phyloP scores from a whole-genome alignment of 2,113 vertebrate genomes.

The Neolamprologus devosi region DNA sequence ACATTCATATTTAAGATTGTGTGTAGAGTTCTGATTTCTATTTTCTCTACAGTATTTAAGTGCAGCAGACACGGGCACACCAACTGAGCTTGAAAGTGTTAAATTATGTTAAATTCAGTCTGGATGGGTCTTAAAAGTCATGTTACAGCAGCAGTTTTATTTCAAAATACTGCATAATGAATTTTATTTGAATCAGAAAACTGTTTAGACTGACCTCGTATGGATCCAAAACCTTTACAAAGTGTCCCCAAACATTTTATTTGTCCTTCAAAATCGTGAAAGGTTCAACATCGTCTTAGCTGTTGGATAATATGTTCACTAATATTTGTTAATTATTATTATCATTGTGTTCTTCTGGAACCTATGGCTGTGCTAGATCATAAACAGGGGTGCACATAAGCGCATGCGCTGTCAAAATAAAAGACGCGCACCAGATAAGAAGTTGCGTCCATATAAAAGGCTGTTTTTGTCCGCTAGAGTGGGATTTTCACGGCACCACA shows the following conservation, averaged over 20 bases:
- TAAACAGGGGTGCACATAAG: rapidly evolving
- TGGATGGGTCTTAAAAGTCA: not conserved
- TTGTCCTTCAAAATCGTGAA: not conserved
- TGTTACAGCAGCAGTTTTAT: not conserved
- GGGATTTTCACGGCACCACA: not conserved
- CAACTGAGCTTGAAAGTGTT: not conserved
- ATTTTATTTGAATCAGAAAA: not conserved
- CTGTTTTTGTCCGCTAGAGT: not conserved
- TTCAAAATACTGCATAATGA: not conserved
- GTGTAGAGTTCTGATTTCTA: not conserved
- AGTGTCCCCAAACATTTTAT: not conserved
- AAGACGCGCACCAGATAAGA: not conserved
- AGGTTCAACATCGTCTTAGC: not conserved
- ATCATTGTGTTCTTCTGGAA: not conserved
- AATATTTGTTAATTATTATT: not conserved
- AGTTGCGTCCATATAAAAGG: not conserved
- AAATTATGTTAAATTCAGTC: not conserved
- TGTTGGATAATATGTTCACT: not conserved
- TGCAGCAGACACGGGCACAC: not conserved
- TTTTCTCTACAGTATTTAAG: not conserved
- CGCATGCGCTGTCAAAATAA: not conserved
- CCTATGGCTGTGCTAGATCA: not conserved
- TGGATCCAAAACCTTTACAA: not conserved
- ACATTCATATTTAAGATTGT: not conserved
- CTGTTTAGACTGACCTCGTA: not conserved